These are phyloP conservation scores for Gouania willdenowi DNA, from an alignment of 2,797 vertebrate genomes.

Conservation along the genomic window DNA sequence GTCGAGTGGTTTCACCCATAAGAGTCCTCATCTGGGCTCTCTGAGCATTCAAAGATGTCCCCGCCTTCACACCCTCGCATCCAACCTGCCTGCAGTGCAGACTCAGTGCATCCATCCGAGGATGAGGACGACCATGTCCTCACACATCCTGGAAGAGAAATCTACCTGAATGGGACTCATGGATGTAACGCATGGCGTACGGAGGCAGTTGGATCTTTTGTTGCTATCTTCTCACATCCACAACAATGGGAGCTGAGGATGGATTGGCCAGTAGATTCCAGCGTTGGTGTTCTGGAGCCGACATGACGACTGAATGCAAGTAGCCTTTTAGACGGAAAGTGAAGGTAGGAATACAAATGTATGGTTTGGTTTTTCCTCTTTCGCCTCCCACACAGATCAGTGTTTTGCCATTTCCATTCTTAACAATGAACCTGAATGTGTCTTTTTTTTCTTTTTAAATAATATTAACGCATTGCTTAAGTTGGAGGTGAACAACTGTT, in stretches of 20 bases:
- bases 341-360: conserved; percentile 35
- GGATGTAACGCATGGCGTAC: neutral
- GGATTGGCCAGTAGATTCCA: conserved; percentile 8
- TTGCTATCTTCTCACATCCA: neutral
- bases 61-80: conserved; percentile 10
- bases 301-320: conserved; percentile 23
- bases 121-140: conserved; percentile 19
- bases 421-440: no score
- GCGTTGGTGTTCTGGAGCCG: conserved; percentile 21
- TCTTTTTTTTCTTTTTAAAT: no score
- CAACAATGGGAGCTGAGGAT: conserved; percentile 8
- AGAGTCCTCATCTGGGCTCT: conserved; percentile 21
- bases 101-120: conserved; percentile 2
- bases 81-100: conserved; percentile 1
- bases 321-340: no score
- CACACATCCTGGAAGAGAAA: neutral
- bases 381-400: neutral
- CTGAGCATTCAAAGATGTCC: conserved; percentile 11
- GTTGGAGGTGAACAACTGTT: no score
- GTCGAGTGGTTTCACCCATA: conserved; percentile 11
- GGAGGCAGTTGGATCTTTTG: neutral
- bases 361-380: neutral
- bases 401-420: neutral
- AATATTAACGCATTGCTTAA: no score
- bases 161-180: conserved; percentile 3